A percentile compares a stretch with the other conserved stretches of the same genome.
Conservation (phyloP, 2,113 vertebrate species). For the Eulacestoma nigropectus region DNA sequence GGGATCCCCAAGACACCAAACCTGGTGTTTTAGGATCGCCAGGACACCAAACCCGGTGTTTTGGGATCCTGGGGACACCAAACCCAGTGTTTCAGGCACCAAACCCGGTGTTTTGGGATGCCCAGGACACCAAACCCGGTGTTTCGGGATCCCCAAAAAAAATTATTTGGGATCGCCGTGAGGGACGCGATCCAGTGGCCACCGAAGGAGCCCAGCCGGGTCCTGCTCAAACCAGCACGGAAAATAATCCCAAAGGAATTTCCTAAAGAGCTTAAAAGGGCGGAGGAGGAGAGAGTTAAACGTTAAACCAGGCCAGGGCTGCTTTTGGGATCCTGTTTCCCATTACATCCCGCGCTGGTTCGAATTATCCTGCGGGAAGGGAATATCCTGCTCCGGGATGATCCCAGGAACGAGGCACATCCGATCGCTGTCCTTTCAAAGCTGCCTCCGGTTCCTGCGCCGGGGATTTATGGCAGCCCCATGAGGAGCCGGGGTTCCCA, state of each 20-base stretch:
- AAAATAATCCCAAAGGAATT: not conserved
- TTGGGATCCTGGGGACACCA: not conserved
- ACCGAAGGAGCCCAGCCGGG: not conserved
- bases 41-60: not conserved
- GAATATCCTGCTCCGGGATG: conserved; percentile 8
- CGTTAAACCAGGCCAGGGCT: not conserved
- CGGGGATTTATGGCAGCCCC: conserved; percentile 2
- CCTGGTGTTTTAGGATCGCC: not conserved
- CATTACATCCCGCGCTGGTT: not conserved
- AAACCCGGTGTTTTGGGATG: not conserved
- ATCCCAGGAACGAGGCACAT: not conserved
- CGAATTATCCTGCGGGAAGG: conserved; percentile 43
- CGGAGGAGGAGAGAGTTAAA: not conserved
- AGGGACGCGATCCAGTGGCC: not conserved
- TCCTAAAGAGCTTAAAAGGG: conserved; percentile 18
- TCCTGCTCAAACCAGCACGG: not conserved
- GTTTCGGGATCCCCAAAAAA: not conserved
- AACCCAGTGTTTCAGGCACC: not conserved
- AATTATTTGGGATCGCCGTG: fast-evolving
- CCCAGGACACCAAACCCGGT: not conserved
- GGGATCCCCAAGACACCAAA: not conserved
- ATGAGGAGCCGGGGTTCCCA: not conserved
- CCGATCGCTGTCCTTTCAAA: conserved; percentile 42
- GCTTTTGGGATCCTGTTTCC: not conserved
- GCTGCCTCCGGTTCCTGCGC: conserved; percentile 25